Evolutionary conservation across 2,888 invertebrate genomes (phyloP), one percentile per base, ranked within the genome.

Genomic region (Caenorhabditis macrosperma): DNA sequence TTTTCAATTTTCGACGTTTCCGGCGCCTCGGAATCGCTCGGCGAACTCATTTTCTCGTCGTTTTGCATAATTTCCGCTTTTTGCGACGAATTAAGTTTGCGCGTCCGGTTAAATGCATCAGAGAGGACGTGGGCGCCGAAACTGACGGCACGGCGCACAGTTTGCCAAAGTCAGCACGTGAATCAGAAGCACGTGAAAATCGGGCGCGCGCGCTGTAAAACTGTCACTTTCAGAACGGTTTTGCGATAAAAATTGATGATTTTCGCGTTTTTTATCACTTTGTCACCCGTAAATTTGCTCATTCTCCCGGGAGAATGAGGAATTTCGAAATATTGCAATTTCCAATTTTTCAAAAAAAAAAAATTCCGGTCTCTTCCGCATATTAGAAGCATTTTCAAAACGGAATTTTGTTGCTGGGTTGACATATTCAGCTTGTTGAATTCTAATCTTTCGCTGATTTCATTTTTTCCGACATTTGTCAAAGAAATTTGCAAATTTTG

Each of bases 71-170:
- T 54, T 54, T 35, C 22, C 52, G 17, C 7, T 4, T n/a, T n/a
- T 28, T 17, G 46, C 26, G 20, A 17, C 5, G n/a, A 59, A 17
- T 20, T n/a, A n/a, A 26, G 2, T 22, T 44, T 69, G 69, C 69
- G 69, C 69, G 69, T 61, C 33, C 33, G 28, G 15, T 64, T 0
- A 2, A 22, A 28, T n/a, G 35, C 48, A 57, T 64, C 50, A 10
- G 50, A n/a, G n/a, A n/a, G 54, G 55, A 38, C 67, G 68, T 48
- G 48, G 6, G 17, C 67, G 28, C 35, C 46, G n/a, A 10, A 72
- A 0, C 17, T 35, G 28, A 76, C 76, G 68, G 26, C 55, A 46
- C 38, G 38, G 22, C 55, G 68, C 76, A 72, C 46, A 72, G 50
- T 24, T 54, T 41, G 17, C 28, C 0, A 20, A 0, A 15, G 50